Conservation (phyloP, 2,797 vertebrate genomes). For the Pseudochaenichthys georgianus region DNA sequence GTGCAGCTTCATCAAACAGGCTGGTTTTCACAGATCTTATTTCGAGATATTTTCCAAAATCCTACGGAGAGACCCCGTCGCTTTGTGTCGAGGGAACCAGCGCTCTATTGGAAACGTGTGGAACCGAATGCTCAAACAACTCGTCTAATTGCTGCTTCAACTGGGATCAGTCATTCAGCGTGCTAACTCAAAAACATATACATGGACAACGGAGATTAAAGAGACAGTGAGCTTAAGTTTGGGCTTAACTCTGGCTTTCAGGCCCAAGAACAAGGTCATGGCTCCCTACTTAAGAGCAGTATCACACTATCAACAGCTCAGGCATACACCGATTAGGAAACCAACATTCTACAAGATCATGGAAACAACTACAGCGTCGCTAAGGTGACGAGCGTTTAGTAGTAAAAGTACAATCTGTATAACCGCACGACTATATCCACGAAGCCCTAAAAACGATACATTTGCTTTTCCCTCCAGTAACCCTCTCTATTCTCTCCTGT, state of each 20-base stretch:
- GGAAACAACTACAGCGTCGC: neutral
- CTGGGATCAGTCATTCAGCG: neutral
- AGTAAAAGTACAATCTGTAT: neutral
- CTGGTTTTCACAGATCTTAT: no score
- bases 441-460: no score
- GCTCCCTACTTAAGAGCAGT: neutral
- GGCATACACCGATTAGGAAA: neutral
- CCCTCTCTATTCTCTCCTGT: neutral
- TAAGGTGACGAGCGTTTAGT: neutral
- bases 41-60: no score
- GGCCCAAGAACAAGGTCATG: constrained; percentile 5
- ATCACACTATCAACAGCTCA: constrained; percentile 4
- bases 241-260: constrained; percentile 2
- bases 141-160: neutral
- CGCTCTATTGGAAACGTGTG: neutral
- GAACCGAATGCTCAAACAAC: neutral
- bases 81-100: no score
- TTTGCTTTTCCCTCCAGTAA: neutral
- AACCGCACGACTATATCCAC: neutral
- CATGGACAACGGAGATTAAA: neutral
- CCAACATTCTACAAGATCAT: neutral
- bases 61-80: no score
- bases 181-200: constrained; percentile 3
- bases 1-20: no score
- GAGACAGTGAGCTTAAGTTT: constrained; percentile 12